Evolutionary conservation across 2,113 vertebrate species (phyloP).

Genomic region (Neoarius graeffei): DNA sequence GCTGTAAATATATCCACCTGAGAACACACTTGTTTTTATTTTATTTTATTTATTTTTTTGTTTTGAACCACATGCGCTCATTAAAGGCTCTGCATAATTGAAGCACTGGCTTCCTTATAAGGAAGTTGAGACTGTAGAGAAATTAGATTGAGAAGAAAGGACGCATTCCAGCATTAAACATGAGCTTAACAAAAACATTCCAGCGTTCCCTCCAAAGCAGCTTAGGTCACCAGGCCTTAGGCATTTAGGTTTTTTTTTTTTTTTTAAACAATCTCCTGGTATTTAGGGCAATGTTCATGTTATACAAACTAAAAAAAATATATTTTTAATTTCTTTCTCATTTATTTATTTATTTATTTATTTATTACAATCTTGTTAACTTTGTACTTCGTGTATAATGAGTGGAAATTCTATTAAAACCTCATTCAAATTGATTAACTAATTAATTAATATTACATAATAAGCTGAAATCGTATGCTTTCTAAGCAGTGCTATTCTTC

Average conservation of each 20-base stretch:
- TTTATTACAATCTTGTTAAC: background rate
- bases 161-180: conserved; percentile 34
- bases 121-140: conserved; percentile 8
- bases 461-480: background rate
- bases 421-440: background rate
- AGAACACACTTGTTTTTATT: background rate
- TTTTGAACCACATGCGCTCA: background rate
- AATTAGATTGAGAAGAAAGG: background rate
- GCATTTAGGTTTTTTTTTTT: background rate
- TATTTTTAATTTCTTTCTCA: background rate
- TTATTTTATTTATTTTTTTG: too few relatives aligned
- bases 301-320: background rate
- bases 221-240: conserved; percentile 29
- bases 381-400: background rate
- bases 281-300: conserved; percentile 11
- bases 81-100: conserved; percentile 1
- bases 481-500: background rate
- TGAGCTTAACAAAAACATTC: conserved; percentile 48
- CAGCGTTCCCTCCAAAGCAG: conserved; percentile 13
- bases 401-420: background rate
- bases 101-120: conserved; percentile 22
- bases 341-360: background rate
- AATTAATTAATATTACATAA: background rate
- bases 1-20: conserved; percentile 36
- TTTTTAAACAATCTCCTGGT: conserved; percentile 8